These are phyloP conservation scores for Lamproptera curius DNA, from an alignment of 2,888 invertebrate species.

Conservation along the genomic window DNA sequence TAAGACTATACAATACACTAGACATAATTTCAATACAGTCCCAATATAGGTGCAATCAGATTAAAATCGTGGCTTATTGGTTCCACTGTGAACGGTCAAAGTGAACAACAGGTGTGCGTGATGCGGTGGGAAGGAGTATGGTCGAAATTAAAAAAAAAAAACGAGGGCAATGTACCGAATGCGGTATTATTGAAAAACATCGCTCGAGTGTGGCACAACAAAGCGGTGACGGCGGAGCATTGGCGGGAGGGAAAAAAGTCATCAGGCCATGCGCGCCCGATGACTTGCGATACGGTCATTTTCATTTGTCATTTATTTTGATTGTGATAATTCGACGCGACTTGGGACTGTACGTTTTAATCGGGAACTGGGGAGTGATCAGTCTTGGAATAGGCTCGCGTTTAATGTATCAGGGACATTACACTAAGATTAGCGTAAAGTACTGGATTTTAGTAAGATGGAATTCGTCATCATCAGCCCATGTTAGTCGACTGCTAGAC, in stretches of 20 bases:
- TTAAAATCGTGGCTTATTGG: too few relatives aligned
- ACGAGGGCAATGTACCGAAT: constrained; percentile 55
- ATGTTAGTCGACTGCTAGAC: too few relatives aligned
- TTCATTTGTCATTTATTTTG: constrained; percentile 79
- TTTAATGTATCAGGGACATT: too few relatives aligned
- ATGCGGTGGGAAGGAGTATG: constrained; percentile 47
- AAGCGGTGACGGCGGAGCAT: constrained; percentile 58
- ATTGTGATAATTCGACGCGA: constrained; percentile 70
- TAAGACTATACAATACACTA: too few relatives aligned
- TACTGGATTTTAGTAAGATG: too few relatives aligned
- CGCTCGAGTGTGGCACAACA: constrained; percentile 61
- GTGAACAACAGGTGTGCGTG: constrained; percentile 67
- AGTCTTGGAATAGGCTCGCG: too few relatives aligned
- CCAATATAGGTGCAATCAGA: too few relatives aligned
- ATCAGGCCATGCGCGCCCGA: constrained; percentile 35
- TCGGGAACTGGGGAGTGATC: too few relatives aligned
- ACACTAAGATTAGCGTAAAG: too few relatives aligned
- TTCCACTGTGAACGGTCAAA: constrained; percentile 25
- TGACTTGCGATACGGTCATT: constrained; percentile 72
- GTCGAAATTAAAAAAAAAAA: constrained; percentile 45
- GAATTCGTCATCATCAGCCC: too few relatives aligned
- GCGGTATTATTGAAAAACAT: constrained; percentile 68
- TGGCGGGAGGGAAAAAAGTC: constrained; percentile 56
- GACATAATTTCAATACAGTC: too few relatives aligned
- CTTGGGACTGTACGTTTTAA: constrained; percentile 51